Evolutionary conservation across 53 echinoderm and acorn worm genomes (phyloP), one percentile per base, ranked within the genome.

Genomic region (Pentamera pediparva): DNA sequence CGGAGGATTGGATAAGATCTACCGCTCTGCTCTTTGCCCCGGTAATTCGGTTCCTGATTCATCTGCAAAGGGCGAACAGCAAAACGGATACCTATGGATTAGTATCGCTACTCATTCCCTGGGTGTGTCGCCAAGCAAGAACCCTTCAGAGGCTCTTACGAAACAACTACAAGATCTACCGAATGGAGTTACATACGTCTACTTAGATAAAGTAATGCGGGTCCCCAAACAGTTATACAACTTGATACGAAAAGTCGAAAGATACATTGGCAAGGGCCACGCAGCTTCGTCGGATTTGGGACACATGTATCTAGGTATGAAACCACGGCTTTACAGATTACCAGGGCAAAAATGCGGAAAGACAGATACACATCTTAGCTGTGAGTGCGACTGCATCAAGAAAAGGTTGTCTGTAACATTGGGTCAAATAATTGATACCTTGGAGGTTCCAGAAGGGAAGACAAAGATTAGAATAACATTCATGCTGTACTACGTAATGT

Each of bases 81-180:
- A 17, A 28, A 4, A 13, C 8, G 13, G 58, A 10, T 27, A 5
- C 32, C 41, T 67, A 21, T 67, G 67, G 67, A 25, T 67, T 1
- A 67, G 67, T 25, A 27, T 67, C 8, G 67, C 67, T 21, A 67
- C 67, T 67, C 67, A 67, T 43, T 67, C 67, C 15, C 67, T 67
- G 12, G 67, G 67, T 11, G 48, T 67, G 6, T 30, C 67, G 9
- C 41, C 67, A 4, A 29, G 45, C 4, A 5, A 67, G 10, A 47
- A 4, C 31, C 67, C 67, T 24, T 32, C 18, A 10, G 40, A 67
- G 17, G 27, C 17, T 21, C 45, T 67, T 6, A 25, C 6, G 39
- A 67, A 43, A 22, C 27, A 20, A 13, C 30, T 67, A 5, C 3
- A 20, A 9, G 18, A 36, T 7, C 4, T 67, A 4, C 27, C 39